Evolutionary conservation across 2,113 vertebrate species (phyloP).

Genomic region (Pelobates fuscus): DNA sequence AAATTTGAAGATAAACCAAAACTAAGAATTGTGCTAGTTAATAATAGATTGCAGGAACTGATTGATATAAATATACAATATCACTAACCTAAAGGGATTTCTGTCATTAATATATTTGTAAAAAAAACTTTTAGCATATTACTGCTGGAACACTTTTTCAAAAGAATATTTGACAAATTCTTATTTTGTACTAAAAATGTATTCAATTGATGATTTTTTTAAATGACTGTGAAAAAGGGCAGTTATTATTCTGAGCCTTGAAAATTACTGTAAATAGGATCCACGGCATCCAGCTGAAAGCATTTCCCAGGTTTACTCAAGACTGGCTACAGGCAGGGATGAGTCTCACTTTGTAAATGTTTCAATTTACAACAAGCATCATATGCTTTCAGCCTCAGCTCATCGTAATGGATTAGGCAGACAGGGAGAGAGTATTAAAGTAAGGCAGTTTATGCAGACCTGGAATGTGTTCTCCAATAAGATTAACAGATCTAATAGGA

Average conservation of each 20-base stretch:
- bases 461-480: constrained; percentile 66
- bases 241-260: background rate
- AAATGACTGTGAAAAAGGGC: background rate
- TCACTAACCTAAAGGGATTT: no score
- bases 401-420: constrained; percentile 59
- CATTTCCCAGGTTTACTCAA: background rate
- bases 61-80: no score
- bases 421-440: constrained; percentile 55
- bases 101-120: no score
- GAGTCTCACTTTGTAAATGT: constrained; percentile 4
- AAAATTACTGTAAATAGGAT: background rate
- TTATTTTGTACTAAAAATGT: no score
- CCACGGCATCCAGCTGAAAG: background rate
- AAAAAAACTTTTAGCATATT: no score
- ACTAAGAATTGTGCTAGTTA: no score
- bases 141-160: no score
- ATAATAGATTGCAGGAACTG: no score
- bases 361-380: background rate
- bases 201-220: background rate
- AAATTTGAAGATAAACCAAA: no score
- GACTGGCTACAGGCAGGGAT: background rate
- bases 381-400: constrained; percentile 39
- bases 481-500: constrained; percentile 74
- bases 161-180: no score
- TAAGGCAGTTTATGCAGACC: constrained; percentile 60